Conservation (phyloP, 1,140 invertebrate species). For the Drosophila santomea region DNA sequence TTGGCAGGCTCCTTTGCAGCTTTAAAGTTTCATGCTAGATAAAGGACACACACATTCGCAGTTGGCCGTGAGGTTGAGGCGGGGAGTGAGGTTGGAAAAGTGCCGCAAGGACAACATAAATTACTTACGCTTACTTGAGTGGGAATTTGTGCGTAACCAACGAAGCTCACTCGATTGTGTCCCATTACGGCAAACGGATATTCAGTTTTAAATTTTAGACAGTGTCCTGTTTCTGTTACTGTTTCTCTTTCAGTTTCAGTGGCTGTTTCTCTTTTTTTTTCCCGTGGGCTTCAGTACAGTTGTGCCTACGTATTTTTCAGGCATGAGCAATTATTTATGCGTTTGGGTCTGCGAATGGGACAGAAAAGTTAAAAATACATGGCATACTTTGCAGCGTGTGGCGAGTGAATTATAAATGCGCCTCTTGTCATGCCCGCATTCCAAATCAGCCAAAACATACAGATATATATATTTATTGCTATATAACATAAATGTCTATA, state of each 20-base stretch:
- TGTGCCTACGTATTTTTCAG: slow-evolving; percentile 53
- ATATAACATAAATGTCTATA: slow-evolving; percentile 34
- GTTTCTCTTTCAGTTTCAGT: slow-evolving; percentile 1
- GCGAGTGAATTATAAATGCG: slow-evolving; percentile 64
- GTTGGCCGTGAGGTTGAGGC: background rate
- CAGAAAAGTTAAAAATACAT: slow-evolving; percentile 68
- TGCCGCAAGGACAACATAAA: slow-evolving; percentile 83
- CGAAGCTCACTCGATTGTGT: slow-evolving; percentile 82
- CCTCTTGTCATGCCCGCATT: slow-evolving; percentile 21
- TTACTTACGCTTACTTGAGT: slow-evolving; percentile 84
- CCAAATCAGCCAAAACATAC: slow-evolving; percentile 20
- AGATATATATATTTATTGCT: background rate
- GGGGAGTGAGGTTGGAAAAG: slow-evolving; percentile 44
- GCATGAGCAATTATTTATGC: slow-evolving; percentile 81
- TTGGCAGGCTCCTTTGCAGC: slow-evolving; percentile 67
- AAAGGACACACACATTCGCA: slow-evolving; percentile 54
- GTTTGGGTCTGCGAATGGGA: slow-evolving; percentile 36
- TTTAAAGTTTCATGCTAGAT: slow-evolving; percentile 81
- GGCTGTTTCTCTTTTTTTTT: background rate
- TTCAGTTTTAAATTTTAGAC: slow-evolving; percentile 79
- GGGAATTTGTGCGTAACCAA: slow-evolving; percentile 84
- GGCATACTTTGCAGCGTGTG: slow-evolving; percentile 61
- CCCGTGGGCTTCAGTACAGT: slow-evolving; percentile 24
- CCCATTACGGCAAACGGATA: slow-evolving; percentile 81
- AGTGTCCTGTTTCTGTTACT: slow-evolving; percentile 30